Conservation (phyloP, 1,140 invertebrate genomes). For the Grapholita molesta region DNA sequence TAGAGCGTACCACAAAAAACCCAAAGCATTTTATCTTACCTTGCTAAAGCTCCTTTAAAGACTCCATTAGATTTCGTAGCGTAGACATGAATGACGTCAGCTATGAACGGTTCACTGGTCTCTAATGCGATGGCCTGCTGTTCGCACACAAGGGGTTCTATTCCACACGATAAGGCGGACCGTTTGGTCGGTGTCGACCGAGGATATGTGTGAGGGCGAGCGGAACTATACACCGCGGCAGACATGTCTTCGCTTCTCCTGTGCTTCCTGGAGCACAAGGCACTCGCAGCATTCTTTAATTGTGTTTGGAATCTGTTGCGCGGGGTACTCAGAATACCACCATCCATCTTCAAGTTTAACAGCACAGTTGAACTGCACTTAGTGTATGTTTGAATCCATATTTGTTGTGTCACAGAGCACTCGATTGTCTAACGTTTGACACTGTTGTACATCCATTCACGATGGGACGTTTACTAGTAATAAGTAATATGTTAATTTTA, state of each 20-base stretch:
- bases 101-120: slow-evolving; percentile 35
- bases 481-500: neutral
- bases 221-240: slow-evolving; percentile 32
- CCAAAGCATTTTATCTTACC: slow-evolving; percentile 51
- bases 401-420: slow-evolving; percentile 30
- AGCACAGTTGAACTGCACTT: slow-evolving; percentile 36
- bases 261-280: slow-evolving; percentile 65
- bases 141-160: slow-evolving; percentile 52
- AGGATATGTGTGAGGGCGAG: slow-evolving; percentile 70
- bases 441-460: slow-evolving; percentile 5
- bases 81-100: slow-evolving; percentile 33
- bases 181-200: slow-evolving; percentile 61
- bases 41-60: slow-evolving; percentile 57
- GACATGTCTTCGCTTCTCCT: slow-evolving; percentile 44
- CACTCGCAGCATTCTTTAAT: slow-evolving; percentile 71
- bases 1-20: no score
- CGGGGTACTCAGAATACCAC: slow-evolving; percentile 67
- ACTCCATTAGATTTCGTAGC: slow-evolving; percentile 43
- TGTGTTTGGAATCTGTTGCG: slow-evolving; percentile 66
- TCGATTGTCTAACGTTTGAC: slow-evolving; percentile 35
- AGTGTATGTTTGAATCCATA: slow-evolving; percentile 62
- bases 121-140: slow-evolving; percentile 36
- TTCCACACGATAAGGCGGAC: slow-evolving; percentile 49
- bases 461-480: neutral
- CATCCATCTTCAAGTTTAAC: slow-evolving; percentile 73